Evolutionary conservation across 2,888 invertebrate genomes (phyloP).

Genomic region (Andrena haemorrhoa): DNA sequence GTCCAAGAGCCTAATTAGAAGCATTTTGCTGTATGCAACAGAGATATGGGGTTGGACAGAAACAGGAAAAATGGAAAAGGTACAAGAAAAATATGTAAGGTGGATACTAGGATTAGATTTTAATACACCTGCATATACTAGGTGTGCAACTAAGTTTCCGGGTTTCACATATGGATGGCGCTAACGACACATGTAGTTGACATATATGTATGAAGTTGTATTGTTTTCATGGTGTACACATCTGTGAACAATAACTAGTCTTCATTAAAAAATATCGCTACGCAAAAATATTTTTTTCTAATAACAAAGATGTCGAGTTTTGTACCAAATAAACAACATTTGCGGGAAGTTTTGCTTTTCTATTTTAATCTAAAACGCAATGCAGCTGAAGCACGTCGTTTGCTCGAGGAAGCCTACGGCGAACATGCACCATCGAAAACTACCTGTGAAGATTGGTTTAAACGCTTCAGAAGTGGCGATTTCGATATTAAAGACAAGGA

Average conservation of each 20-base stretch:
- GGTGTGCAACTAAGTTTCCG: too few relatives aligned
- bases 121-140: neutral
- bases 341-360: neutral
- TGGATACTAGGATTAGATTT: too few relatives aligned
- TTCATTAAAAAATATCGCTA: neutral
- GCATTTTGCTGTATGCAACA: too few relatives aligned
- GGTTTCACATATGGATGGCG: too few relatives aligned
- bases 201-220: too few relatives aligned
- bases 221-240: neutral
- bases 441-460: slow-evolving; percentile 9
- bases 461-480: neutral
- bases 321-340: neutral
- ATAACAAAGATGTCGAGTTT: slow-evolving; percentile 3
- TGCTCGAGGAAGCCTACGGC: slow-evolving; percentile 19
- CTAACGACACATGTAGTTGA: too few relatives aligned
- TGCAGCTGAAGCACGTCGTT: neutral
- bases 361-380: neutral
- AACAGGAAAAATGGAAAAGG: too few relatives aligned
- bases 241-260: neutral
- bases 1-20: too few relatives aligned
- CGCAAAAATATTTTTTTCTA: neutral
- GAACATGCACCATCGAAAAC: slow-evolving; percentile 10
- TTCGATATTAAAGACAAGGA: neutral
- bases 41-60: too few relatives aligned
- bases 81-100: too few relatives aligned